These are phyloP conservation scores for Mallotus villosus DNA, from an alignment of 2,797 vertebrate genomes.

Conservation along the genomic window DNA sequence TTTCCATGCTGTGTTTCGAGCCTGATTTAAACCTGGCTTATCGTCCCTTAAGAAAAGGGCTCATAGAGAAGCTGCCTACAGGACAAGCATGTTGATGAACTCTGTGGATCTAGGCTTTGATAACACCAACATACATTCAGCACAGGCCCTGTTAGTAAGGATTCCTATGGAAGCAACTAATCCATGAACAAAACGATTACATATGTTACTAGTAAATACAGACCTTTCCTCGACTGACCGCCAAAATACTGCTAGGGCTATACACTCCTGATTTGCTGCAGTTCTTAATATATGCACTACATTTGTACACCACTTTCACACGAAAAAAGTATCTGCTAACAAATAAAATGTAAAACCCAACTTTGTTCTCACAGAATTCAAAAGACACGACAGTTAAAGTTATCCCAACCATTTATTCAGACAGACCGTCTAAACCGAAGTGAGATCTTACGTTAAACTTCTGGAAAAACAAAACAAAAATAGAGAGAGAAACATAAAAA, in stretches of 20 bases:
- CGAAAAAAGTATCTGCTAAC: background rate
- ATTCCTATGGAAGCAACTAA: too few species aligned
- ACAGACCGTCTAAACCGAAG: conserved; percentile 64
- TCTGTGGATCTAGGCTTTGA: too few species aligned
- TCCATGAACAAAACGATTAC: too few species aligned
- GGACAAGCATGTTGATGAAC: background rate
- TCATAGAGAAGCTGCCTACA: background rate
- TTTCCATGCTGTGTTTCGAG: background rate
- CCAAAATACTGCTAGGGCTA: too few species aligned
- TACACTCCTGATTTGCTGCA: background rate
- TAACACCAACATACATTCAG: background rate
- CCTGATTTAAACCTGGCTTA: too few species aligned
- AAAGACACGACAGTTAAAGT: conserved; percentile 29
- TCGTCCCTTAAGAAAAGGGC: background rate
- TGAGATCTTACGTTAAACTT: conserved; percentile 67
- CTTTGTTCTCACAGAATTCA: background rate
- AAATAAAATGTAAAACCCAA: background rate
- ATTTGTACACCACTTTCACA: background rate
- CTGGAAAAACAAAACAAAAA: conserved; percentile 57
- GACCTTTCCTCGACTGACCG: too few species aligned
- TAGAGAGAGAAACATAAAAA: conserved; percentile 64
- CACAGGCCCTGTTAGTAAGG: too few species aligned
- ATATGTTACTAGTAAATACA: background rate
- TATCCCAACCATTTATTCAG: conserved; percentile 78
- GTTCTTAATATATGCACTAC: background rate